Conservation (phyloP, 2,797 vertebrate species). For the Macrochelys suwanniensis region DNA sequence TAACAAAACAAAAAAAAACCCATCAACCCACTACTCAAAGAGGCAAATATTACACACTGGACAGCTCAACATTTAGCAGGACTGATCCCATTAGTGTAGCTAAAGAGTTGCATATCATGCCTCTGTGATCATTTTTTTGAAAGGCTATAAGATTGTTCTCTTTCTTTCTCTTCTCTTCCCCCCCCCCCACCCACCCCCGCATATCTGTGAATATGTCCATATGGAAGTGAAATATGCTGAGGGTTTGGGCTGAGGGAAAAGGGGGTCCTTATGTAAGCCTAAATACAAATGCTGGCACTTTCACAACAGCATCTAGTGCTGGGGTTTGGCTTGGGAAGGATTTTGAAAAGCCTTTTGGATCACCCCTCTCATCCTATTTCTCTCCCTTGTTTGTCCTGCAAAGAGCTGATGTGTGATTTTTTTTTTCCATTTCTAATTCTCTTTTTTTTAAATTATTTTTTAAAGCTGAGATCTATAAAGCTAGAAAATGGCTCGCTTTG, state of each 20-base stretch:
- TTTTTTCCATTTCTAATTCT: neutral
- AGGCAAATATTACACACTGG: fast-evolving
- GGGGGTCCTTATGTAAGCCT: neutral
- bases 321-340: too few species aligned
- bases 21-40: neutral
- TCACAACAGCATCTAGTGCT: neutral
- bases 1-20: neutral
- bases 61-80: neutral
- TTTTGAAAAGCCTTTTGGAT: too few species aligned
- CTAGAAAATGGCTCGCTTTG: slow-evolving; percentile 38
- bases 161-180: neutral
- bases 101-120: neutral
- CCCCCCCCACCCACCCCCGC: neutral
- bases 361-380: neutral
- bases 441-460: neutral
- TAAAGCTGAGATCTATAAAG: neutral
- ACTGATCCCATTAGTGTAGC: neutral
- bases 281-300: neutral
- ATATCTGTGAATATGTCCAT: neutral
- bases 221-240: neutral
- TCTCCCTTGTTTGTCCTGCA: neutral
- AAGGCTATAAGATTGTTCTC: neutral
- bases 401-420: neutral
- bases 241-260: neutral
- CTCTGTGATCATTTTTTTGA: neutral